phyloP scores from a whole-genome alignment of 2,888 invertebrate species.

The Ectropis crepuscularia region DNA sequence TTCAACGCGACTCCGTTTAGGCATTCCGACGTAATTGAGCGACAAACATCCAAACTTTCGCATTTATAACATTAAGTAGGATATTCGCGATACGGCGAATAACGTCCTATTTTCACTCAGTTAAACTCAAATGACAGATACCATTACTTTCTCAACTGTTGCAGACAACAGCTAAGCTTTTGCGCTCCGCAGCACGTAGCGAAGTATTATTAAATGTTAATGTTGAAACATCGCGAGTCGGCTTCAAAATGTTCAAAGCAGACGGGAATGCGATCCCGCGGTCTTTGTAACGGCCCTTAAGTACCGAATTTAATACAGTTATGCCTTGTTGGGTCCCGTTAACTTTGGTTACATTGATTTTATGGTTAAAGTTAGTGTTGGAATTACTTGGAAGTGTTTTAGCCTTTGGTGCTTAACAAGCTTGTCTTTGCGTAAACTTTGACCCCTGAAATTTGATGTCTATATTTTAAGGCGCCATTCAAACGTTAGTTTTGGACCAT shows the following conservation, averaged over 20 bases:
- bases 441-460: slow-evolving; percentile 6
- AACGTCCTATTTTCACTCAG: too few species aligned
- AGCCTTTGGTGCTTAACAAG: slow-evolving; percentile 18
- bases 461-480: neutral
- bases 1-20: too few species aligned
- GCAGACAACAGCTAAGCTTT: slow-evolving; percentile 15
- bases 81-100: too few species aligned
- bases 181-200: slow-evolving; percentile 6
- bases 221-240: slow-evolving; percentile 16
- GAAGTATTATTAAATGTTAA: slow-evolving; percentile 31
- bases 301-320: slow-evolving; percentile 29
- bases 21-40: too few species aligned
- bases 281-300: slow-evolving; percentile 21
- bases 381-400: slow-evolving; percentile 14
- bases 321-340: slow-evolving; percentile 9
- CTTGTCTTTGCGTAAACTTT: slow-evolving; percentile 3
- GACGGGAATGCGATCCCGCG: slow-evolving; percentile 20
- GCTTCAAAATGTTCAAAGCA: slow-evolving; percentile 17
- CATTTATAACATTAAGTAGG: too few species aligned
- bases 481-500: too few species aligned
- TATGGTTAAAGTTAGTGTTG: slow-evolving; percentile 30
- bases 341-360: slow-evolving; percentile 30
- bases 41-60: too few species aligned
- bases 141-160: slow-evolving; percentile 1
- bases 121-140: neutral